Percentiles rank a stretch among this genome's conserved stretches.
Evolutionary conservation across 2,113 vertebrate species (phyloP).

Genomic region (Lipotes vexillifer): DNA sequence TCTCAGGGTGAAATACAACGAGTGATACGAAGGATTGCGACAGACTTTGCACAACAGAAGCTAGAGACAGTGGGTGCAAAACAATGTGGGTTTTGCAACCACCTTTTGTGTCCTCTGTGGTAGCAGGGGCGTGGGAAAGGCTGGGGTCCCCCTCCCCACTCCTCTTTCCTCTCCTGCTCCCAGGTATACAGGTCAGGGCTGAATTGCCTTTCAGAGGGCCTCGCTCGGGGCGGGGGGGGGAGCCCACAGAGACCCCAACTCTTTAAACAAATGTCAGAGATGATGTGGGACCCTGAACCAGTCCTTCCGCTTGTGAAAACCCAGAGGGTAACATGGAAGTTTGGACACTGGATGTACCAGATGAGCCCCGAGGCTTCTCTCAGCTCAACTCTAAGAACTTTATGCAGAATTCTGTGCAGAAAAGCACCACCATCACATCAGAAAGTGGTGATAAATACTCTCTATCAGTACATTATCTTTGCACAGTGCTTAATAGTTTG

Average conservation of each 20-base stretch:
- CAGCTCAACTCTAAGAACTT: neutral
- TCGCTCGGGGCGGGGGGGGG: neutral
- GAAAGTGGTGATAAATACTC: neutral
- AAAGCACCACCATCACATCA: neutral
- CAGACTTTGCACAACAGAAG: slow-evolving; percentile 66
- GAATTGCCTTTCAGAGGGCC: neutral
- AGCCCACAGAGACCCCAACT: neutral
- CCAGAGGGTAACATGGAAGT: neutral
- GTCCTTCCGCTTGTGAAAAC: neutral
- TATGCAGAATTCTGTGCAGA: neutral
- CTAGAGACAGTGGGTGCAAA: slow-evolving; percentile 51
- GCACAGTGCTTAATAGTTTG: neutral
- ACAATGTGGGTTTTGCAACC: slow-evolving; percentile 63
- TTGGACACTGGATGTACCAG: no score
- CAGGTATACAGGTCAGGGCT: neutral
- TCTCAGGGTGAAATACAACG: slow-evolving; percentile 15
- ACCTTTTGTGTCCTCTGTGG: slow-evolving; percentile 46
- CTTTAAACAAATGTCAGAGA: neutral
- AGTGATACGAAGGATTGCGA: slow-evolving; percentile 38
- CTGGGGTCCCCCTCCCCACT: neutral
- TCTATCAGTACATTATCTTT: neutral
- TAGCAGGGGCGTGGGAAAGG: slow-evolving; percentile 45
- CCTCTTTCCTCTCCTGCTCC: neutral
- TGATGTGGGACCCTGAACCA: neutral
- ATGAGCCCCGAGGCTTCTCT: neutral